Base-by-base conservation (phyloP, 2,797 vertebrate species). In the Capromys pilorides region DNA sequence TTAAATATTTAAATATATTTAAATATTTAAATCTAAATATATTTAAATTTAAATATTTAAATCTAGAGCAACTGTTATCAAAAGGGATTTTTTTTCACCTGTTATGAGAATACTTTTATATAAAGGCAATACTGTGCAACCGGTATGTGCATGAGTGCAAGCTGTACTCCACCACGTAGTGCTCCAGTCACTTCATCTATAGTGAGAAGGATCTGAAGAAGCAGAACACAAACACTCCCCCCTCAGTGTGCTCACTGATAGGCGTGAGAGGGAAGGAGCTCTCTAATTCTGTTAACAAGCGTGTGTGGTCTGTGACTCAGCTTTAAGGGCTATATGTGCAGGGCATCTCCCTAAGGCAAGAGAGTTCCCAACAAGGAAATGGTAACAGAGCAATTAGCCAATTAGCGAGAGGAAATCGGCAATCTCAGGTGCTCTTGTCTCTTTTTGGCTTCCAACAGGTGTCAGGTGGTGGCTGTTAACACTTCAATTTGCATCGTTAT, bases 151-250 rank as follows among this genome's bases (percentile, higher is more conserved):
- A 94, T 85, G 97, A 94, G 97, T 96, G 94, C 94, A 49, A 93
- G 85, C 96, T 96, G 77, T 91, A 94, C 89, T 92, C 33, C 86
- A 89, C 85, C 84, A 90, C 95, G 93, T 86, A 86, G 73, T 91
- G 90, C 95, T 96, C 90, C 93, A 95, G 93, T 83, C 39, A 77
- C 84, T 93, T 97, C 90, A 91, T 92, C 77, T 64, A 94, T 9
- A 95, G 79, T 22, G 94, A 89, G 94, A 96, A 90, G 45, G 61
- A 49, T 69, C 26, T 51, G 75, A 78, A 88, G 73, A 86, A 97
- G 66, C 49, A 97, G 78, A 96, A 89, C 33, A 96, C 97, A 94
- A 98, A 97, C 92, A 97, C 19, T 83, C 6, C 67, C 67, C 95
- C 64, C 59, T 97, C 45, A 93, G 39, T 90, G 97, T 45, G 86